phyloP scores from a whole-genome alignment of 2,113 vertebrate species.

The Hyaena hyaena region DNA sequence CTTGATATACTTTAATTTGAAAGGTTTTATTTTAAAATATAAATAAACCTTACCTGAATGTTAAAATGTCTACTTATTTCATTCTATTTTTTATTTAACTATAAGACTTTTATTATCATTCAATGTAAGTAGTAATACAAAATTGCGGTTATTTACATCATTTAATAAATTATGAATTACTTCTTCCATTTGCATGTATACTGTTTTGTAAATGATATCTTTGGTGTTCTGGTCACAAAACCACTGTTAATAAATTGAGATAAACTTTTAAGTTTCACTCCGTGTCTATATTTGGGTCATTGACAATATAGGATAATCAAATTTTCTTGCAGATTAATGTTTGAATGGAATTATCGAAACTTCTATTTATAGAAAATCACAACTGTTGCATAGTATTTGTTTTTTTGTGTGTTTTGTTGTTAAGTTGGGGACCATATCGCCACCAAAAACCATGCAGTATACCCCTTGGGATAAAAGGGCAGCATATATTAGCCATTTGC shows the following conservation, averaged over 20 bases:
- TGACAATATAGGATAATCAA: neutral
- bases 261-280: neutral
- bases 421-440: neutral
- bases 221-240: neutral
- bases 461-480: neutral
- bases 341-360: neutral
- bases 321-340: neutral
- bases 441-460: neutral
- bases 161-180: neutral
- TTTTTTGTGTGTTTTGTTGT: neutral
- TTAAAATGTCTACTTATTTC: neutral
- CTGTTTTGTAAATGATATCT: neutral
- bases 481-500: neutral
- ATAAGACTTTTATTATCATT: neutral
- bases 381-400: neutral
- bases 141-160: neutral
- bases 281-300: neutral
- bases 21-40: neutral
- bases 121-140: constrained; percentile 22
- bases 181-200: neutral
- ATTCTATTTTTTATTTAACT: constrained; percentile 12
- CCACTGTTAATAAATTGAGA: neutral
- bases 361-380: neutral
- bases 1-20: constrained; percentile 5
- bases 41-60: neutral